Base-by-base conservation (phyloP, 2,797 vertebrate genomes). In the Sternotherus odoratus region DNA sequence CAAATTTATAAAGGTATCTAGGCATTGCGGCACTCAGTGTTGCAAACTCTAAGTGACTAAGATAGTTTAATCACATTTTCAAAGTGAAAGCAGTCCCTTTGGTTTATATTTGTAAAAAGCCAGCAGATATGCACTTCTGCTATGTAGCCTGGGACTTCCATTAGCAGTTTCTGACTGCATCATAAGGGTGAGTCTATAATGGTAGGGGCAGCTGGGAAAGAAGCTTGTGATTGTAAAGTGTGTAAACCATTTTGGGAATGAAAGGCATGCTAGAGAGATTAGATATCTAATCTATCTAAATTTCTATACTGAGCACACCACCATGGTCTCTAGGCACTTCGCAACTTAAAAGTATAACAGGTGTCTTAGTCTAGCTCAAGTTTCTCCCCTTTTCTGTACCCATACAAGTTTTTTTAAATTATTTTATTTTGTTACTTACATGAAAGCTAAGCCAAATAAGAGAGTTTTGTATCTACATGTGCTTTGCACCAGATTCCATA, bases 241-340 rank as follows among this genome's bases (percentile, higher is more conserved):
- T 95, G 82, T 88, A 93, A 95, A 87, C 78, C 26, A 33, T 19
- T n/a, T 72, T 0, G 3, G 93, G 92, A 69, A 90, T 93, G 94
- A 96, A 93, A 96, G 91, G 83, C 77, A 49, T 51, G 66, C 49
- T 93, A 30, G 83, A 49, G 74, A 94, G 95, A 94, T 95, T 95
- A 95, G 66, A 21, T 91, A 96, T 95, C 95, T 94, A 86, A 93
- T 95, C 95, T 91, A 93, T 95, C 93, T 86, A 1, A 2, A 2
- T 93, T 97, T 95, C 95, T 91, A 90, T 92, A 89, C 92, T 46
- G 33, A 85, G n/a, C 39, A 79, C 75, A 72, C 77, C 83, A 81
- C 85, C 89, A 79, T 74, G 80, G 79, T 66, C 39, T 63, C 9
- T 3, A 0, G 16, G 82, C 94, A 86, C 89, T 92, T 54, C 48